Base-by-base conservation (phyloP, 2,888 invertebrate genomes). In the Petrolisthes cinctipes region DNA sequence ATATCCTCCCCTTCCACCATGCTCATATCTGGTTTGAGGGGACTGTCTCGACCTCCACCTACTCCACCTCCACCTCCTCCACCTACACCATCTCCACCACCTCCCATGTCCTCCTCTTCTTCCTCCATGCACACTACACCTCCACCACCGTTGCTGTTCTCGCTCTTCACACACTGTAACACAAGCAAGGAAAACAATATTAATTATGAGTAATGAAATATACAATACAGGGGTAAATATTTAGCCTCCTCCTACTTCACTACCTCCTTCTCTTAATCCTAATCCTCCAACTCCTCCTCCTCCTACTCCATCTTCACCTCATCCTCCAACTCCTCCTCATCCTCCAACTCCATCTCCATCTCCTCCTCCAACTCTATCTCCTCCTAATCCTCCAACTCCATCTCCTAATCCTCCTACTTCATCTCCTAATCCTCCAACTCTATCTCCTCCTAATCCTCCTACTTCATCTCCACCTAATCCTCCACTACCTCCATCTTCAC, bases 1-100 rank as follows among this genome's bases (percentile, higher is more conserved):
- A 90, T 89, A 75, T 90, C 90, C 68, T 90, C 90, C 4, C 90
- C 90, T 5, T 84, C 84, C 37, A 85, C 57, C 20, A 66, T 61
- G 51, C 82, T 85, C 57, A 85, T 82, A 82, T 86, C 86, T 6
- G 90, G 90, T 37, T 86, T 89, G 54, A 90, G 82, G 73, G 90
- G 90, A 71, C 89, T 90, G 86, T 90, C 90, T 9, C 89, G 81
- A 61, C 61, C 61, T 2, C 61, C 61, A 2, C 61, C 61, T 11
- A 1, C 9, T 2, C 61, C 17, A 2, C 61, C 61, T 2, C 61
- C 61, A 1, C 17, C 61, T 2, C 61, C 61, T 11, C 61, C 61
- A 61, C 61, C 61, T 11, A 9, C 4, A 61, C 61, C 61, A 61
- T 17, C 61, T 11, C 61, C 61, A 61, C 61, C 61, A 61, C 61